Evolutionary conservation across 2,797 vertebrate species (phyloP).

Genomic region (Vultur gryphus): DNA sequence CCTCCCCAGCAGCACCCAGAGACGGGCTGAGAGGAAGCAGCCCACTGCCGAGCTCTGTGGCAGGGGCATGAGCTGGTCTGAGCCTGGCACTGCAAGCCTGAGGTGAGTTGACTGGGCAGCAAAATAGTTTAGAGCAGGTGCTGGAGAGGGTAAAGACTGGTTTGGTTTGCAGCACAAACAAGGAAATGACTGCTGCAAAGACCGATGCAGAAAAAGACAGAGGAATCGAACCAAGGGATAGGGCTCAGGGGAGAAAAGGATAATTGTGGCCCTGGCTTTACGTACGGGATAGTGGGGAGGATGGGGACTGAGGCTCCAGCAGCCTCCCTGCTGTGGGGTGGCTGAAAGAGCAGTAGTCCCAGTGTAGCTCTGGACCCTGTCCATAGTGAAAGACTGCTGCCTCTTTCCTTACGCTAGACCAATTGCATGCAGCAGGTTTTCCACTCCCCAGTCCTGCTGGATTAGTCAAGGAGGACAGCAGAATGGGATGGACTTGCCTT

Average conservation of each 20-base stretch:
- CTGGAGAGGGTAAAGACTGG: neutral
- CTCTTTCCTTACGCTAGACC: neutral
- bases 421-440: neutral
- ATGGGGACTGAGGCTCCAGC: neutral
- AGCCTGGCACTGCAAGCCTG: slow-evolving; percentile 3
- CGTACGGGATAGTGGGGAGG: neutral
- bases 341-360: neutral
- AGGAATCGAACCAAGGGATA: neutral
- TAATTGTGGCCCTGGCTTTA: neutral
- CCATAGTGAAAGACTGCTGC: neutral
- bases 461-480: neutral
- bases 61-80: neutral
- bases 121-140: neutral
- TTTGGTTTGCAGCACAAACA: neutral
- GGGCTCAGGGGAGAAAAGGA: neutral
- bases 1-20: slow-evolving; percentile 3
- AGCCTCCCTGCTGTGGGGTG: neutral
- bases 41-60: neutral
- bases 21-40: neutral
- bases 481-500: neutral
- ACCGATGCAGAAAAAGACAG: neutral
- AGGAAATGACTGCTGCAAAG: neutral
- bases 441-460: neutral
- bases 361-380: neutral
- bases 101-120: slow-evolving; percentile 52